A percentile compares a stretch with the other conserved stretches of the same genome.
Evolutionary conservation across 2,888 invertebrate species (phyloP).

Genomic region (Drosophila percnosoma): DNA sequence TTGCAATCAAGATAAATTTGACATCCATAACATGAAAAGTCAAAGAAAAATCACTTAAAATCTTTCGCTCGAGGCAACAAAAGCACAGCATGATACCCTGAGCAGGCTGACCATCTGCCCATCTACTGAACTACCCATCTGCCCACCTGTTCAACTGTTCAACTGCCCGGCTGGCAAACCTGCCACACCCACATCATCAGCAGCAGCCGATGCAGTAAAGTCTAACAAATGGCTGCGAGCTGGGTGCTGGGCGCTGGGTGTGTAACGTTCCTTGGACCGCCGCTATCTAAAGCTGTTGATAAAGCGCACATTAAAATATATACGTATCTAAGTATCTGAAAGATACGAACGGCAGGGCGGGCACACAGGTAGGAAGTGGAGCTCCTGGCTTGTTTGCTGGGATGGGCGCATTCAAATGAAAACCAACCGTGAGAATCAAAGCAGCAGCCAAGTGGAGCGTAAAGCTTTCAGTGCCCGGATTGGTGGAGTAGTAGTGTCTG

Average conservation of each 20-base stretch:
- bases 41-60: constrained; percentile 61
- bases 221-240: constrained; percentile 59
- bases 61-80: constrained; percentile 60
- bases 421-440: constrained; percentile 78
- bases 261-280: constrained; percentile 13
- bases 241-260: constrained; percentile 30
- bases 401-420: constrained; percentile 73
- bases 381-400: constrained; percentile 36
- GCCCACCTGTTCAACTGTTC: constrained; percentile 14
- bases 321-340: constrained; percentile 73
- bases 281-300: constrained; percentile 75
- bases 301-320: constrained; percentile 77
- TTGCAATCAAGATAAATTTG: constrained; percentile 51
- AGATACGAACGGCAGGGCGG: constrained; percentile 47
- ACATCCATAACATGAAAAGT: constrained; percentile 47
- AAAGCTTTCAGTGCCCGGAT: constrained; percentile 72
- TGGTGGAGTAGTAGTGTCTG: constrained; percentile 42
- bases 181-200: constrained; percentile 45
- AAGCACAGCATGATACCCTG: constrained; percentile 62
- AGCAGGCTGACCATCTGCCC: constrained; percentile 32
- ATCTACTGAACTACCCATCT: constrained; percentile 12
- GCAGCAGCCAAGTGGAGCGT: constrained; percentile 75
- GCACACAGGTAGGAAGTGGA: constrained; percentile 45
- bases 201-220: constrained; percentile 48
- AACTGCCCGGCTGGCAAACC: constrained; percentile 6